phyloP scores from a whole-genome alignment of 92 coral and sea anemone species.

The Epizoanthus ramosus region DNA sequence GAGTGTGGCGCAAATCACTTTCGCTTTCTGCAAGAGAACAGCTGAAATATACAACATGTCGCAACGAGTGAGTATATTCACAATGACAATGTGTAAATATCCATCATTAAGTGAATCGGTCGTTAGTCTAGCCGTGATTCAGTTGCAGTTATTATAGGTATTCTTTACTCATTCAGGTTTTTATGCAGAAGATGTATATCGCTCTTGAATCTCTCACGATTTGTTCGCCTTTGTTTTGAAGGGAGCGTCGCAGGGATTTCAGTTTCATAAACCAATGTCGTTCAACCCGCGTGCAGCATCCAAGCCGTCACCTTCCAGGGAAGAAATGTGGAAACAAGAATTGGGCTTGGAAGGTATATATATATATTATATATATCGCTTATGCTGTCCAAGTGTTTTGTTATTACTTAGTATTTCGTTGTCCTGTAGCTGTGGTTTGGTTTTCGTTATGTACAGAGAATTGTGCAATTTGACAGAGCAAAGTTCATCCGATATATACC shows the following conservation, averaged over 20 bases:
- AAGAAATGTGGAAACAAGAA: conserved; percentile 84
- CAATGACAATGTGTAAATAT: background rate
- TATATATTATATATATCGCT: background rate
- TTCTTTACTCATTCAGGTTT: background rate
- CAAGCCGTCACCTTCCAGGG: conserved; percentile 93
- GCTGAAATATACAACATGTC: conserved; percentile 19
- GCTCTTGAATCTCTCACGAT: background rate
- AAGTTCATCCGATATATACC: too few relatives aligned
- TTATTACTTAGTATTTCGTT: too few relatives aligned
- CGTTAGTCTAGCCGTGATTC: background rate
- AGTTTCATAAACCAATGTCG: conserved; percentile 88
- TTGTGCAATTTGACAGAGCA: too few relatives aligned
- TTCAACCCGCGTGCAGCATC: conserved; percentile 75
- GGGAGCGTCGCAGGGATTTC: conserved; percentile 35
- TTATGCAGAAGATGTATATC: background rate
- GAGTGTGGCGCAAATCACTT: background rate
- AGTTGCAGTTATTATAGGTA: too few relatives aligned
- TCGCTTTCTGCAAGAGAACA: background rate
- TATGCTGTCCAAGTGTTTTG: background rate
- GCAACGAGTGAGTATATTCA: conserved; percentile 19
- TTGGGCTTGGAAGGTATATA: conserved; percentile 84
- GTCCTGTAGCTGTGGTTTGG: too few relatives aligned
- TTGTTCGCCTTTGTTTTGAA: conserved; percentile 18
- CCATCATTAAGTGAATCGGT: background rate
- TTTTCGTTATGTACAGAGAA: too few relatives aligned